Evolutionary conservation across 2,113 vertebrate species (phyloP), one percentile per base, ranked within the genome.

Genomic region (Lagopus muta): DNA sequence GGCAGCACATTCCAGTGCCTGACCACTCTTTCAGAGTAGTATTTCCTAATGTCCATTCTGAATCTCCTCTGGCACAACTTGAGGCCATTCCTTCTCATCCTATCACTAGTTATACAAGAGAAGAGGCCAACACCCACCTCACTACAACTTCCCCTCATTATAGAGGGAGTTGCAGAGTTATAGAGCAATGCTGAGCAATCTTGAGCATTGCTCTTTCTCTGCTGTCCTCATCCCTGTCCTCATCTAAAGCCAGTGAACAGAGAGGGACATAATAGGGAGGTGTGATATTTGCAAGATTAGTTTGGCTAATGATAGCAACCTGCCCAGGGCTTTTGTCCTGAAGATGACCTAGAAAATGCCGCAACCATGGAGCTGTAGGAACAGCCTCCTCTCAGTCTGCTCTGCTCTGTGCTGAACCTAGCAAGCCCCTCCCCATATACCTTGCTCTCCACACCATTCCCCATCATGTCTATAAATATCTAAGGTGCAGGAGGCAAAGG

Each of bases 301-400:
- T 42, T 71, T 38, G 42, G 13, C 24, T 73, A 42, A 27, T 30
- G 13, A 66, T 7, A 27, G 1, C 8, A 55, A 13, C 8, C 8
- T 79, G 4, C 8, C 10, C 16, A 28, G 1, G 62, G 70, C 13
- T 78, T 84, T 52, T 40, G 7, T 87, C 27, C 58, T 70, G 16
- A n/a, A 42, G 30, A 21, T 76, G 16, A 70, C 32, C 7, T 20
- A 50, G 36, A 42, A 85, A 89, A 58, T 48, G 2, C 48, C 19
- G 19, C 13, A 38, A 0, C 18, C 8, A 5, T 12, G 13, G 15
- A 69, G 21, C 12, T 0, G 0, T 11, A 40, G 43, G 21, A 43
- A 15, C 42, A 43, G 18, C 55, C 30, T n/a, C 30, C 30, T 18
- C 30, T 57, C 55, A 57, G 55, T 18, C 52, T 32, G 9, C 10